Evolutionary conservation across 2,113 vertebrate species (phyloP).

Genomic region (Cercopithecus mona): DNA sequence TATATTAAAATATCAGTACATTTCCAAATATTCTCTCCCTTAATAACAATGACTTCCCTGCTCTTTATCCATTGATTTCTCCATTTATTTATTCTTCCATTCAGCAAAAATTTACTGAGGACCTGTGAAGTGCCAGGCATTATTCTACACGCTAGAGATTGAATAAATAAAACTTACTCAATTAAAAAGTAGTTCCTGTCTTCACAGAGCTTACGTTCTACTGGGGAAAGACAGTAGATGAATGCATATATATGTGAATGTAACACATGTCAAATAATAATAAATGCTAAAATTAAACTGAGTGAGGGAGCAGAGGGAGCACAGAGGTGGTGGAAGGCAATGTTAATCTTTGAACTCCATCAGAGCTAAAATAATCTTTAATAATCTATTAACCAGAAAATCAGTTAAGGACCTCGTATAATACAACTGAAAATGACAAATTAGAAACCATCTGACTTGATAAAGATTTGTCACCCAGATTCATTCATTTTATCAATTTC

Average conservation of each 20-base stretch:
- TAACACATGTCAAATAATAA: not conserved
- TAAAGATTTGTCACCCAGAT: not conserved
- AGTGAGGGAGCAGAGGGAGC: not conserved
- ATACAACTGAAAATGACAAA: not conserved
- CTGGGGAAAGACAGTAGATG: not conserved
- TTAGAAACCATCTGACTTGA: not conserved
- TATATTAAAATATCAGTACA: not conserved
- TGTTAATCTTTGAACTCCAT: not conserved
- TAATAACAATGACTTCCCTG: not conserved
- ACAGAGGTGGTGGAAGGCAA: not conserved
- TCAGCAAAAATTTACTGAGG: not conserved
- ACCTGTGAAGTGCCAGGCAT: not conserved
- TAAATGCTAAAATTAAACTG: not conserved
- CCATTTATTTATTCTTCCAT: constrained; percentile 9
- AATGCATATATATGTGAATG: not conserved
- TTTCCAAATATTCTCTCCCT: not conserved
- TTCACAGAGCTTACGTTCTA: not conserved
- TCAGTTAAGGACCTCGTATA: not conserved
- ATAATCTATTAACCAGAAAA: not conserved
- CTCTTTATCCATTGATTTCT: not conserved
- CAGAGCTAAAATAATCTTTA: constrained; percentile 5
- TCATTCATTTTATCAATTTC: not conserved
- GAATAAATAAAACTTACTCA: not conserved
- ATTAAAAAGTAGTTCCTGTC: not conserved
- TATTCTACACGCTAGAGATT: not conserved